Evolutionary conservation across 2,888 invertebrate species (phyloP).

Genomic region (Shargacucullia verbasci): DNA sequence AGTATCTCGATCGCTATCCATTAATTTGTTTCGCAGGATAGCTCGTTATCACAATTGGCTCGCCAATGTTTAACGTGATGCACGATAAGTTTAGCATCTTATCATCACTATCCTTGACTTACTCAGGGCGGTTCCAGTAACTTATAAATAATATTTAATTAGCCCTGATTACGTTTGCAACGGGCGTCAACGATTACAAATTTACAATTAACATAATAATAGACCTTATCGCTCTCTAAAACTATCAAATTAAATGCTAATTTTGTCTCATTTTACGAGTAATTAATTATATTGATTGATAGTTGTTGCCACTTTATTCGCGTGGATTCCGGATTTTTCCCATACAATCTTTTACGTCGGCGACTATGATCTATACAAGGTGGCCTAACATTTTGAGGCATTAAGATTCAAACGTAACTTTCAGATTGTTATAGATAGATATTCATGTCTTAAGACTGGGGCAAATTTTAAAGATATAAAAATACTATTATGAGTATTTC

Average conservation of each 20-base stretch:
- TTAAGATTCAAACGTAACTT: too few relatives aligned
- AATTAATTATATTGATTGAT: slow-evolving; percentile 9
- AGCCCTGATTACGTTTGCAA: slow-evolving; percentile 62
- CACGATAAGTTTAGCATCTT: slow-evolving; percentile 77
- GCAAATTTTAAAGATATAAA: too few relatives aligned
- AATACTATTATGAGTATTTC: too few relatives aligned
- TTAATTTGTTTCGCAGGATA: slow-evolving; percentile 47
- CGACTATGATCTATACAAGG: too few relatives aligned
- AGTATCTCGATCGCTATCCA: slow-evolving; percentile 45
- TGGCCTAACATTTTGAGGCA: too few relatives aligned
- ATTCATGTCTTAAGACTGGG: too few relatives aligned
- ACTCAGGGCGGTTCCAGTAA: slow-evolving; percentile 75
- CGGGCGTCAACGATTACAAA: slow-evolving; percentile 65
- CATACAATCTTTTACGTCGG: too few relatives aligned
- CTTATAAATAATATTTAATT: slow-evolving; percentile 65
- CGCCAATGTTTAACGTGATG: slow-evolving; percentile 66
- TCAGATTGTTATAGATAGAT: too few relatives aligned
- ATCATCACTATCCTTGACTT: slow-evolving; percentile 76
- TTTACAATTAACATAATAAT: slow-evolving; percentile 60
- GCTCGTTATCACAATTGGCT: slow-evolving; percentile 44
- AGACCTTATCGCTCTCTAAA: slow-evolving; percentile 30
- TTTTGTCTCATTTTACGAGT: slow-evolving; percentile 8
- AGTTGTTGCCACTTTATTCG: neutral
- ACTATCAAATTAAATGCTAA: slow-evolving; percentile 18
- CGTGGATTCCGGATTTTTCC: neutral